These are phyloP conservation scores for Melanotaenia maccullochi DNA, from an alignment of 2,797 vertebrate species.

Conservation along the genomic window DNA sequence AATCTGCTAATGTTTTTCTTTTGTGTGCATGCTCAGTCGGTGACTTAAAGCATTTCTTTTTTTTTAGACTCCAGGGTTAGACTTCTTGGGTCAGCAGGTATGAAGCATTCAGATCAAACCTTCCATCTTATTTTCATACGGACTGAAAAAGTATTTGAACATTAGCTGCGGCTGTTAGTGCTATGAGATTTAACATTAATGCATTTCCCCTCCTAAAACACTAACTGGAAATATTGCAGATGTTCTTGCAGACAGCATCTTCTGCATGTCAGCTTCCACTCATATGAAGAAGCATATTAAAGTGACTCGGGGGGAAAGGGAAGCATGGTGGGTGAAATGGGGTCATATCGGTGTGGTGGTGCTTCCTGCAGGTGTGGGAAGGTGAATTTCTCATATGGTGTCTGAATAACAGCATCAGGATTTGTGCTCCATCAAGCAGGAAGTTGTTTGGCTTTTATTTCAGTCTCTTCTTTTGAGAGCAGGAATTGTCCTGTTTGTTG, in stretches of 20 bases:
- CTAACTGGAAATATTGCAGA: neutral
- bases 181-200: neutral
- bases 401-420: slow-evolving; percentile 27
- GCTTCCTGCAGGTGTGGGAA: slow-evolving; percentile 44
- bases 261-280: slow-evolving; percentile 10
- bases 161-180: slow-evolving; percentile 2
- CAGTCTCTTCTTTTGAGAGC: slow-evolving; percentile 18
- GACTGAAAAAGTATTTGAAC: too few species aligned
- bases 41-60: slow-evolving; percentile 46
- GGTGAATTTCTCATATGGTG: slow-evolving; percentile 10
- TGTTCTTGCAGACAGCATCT: neutral
- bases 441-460: slow-evolving; percentile 26
- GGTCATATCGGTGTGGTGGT: slow-evolving; percentile 7
- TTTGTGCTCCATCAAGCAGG: slow-evolving; percentile 29
- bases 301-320: neutral
- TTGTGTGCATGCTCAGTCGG: slow-evolving; percentile 54
- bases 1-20: neutral
- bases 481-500: slow-evolving; percentile 38
- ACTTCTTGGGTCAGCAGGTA: slow-evolving; percentile 66
- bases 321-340: slow-evolving; percentile 11
- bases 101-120: slow-evolving; percentile 11
- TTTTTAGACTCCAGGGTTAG: slow-evolving; percentile 54
- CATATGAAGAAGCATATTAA: slow-evolving; percentile 7
- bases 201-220: neutral
- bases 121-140: neutral